Evolutionary conservation across 2,797 vertebrate genomes (phyloP).

Genomic region (Peromyscus melanophrys): DNA sequence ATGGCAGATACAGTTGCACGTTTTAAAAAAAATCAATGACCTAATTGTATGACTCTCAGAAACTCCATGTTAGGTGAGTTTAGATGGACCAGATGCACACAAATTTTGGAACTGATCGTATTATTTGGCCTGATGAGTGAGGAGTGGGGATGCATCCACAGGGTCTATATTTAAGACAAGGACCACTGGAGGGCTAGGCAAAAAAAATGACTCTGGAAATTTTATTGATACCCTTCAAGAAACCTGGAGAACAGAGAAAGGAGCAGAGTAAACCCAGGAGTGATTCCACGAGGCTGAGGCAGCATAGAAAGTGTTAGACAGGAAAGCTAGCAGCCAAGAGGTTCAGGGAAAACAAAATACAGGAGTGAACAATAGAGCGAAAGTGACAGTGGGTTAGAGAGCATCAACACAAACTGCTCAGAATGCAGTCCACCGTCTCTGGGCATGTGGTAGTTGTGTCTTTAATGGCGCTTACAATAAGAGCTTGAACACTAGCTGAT

Average conservation of each 20-base stretch:
- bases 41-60: neutral
- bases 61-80: neutral
- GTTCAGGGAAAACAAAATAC: neutral
- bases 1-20: neutral
- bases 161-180: neutral
- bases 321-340: neutral
- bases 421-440: conserved; percentile 1
- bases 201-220: neutral
- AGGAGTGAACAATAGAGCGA: neutral
- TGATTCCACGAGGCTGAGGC: neutral
- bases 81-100: neutral
- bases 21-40: neutral
- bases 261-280: neutral
- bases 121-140: neutral
- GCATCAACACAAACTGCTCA: neutral
- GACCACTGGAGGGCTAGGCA: neutral
- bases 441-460: neutral
- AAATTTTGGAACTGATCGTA: neutral
- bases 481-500: neutral
- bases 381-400: neutral
- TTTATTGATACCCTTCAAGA: neutral
- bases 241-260: neutral
- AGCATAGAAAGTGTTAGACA: neutral
- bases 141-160: accelerated
- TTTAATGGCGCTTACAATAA: neutral